Evolutionary conservation across 1,140 invertebrate genomes (phyloP), one percentile per base, ranked within the genome.

Genomic region (Leptinotarsa undecemlineata): DNA sequence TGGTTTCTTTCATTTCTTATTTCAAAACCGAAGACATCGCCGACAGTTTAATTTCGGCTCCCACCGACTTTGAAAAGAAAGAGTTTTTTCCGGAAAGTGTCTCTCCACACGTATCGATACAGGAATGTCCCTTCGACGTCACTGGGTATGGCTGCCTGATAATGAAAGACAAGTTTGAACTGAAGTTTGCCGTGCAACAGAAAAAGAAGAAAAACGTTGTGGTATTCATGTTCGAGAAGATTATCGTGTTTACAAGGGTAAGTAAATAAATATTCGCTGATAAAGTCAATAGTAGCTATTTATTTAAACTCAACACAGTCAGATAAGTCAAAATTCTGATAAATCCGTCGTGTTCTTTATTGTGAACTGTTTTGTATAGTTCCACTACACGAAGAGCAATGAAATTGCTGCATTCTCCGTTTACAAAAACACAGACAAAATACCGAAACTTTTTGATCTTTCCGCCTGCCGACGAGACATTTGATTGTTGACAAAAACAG

Each of bases 111-210:
- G 33, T 63, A 15, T 63, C 60, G 15, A 72, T 72, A 13, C 60
- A 72, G 17, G 71, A 72, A 48, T 72, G 71, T 8, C 71, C 71
- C 33, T 72, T 72, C 13, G 71, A 72, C 19, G 71, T 72, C 19
- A 64, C 71, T 2, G 71, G 71, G 6, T 72, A 72, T 26, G 71
- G 71, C 14, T 57, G 17, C 17, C 33, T 72, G 42, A 63, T 72
- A 17, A 64, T 72, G 71, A 72, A 64, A 21, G 62, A 72, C 62
- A 64, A 72, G 17, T 72, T 72, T 19, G 63, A 72, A 64, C 47
- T 72, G 23, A 72, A 64, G 21, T 48, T 26, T 42, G 51, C 70
- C 19, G 26, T 68, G 17, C 63, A 20, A 15, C 51, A 15, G 15
- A 57, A 17, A 19, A 72, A 72, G 71, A 72, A 64, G 60, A 71